Evolutionary conservation across 2,888 invertebrate species (phyloP), one percentile per base, ranked within the genome.

Genomic region (Apomyelois bistriatella): DNA sequence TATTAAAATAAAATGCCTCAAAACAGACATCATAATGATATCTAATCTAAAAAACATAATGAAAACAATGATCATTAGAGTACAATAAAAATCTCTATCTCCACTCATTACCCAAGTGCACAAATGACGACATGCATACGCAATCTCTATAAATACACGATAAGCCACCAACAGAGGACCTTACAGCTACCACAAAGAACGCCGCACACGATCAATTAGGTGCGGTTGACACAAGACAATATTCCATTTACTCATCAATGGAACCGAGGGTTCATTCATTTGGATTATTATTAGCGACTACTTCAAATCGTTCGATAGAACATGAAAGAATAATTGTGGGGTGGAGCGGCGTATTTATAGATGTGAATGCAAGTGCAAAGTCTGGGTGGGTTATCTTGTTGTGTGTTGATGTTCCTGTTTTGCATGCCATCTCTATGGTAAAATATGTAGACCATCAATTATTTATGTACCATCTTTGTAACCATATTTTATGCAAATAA

Each of bases 231-330:
- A 61, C 61, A 64, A 72, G 76, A 87, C 85, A 86, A 83, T 83
- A 77, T 66, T 56, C 72, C 83, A 70, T 80, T 79, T 67, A 68
- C 68, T 61, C 53, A 72, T 86, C 82, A 86, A 85, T 84, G 82
- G 76, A 58, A 58, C 68, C 72, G 77, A 68, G 65, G 67, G 64
- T 75, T 74, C 82, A 85, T 80, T 78, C 75, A 79, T 69, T 71
- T 66, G 66, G 65, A 57, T 62, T 72, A 74, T 77, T 81, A 76
- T 75, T 75, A 77, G 72, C 66, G 61, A 63, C 61, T 65, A 66
- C 67, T 71, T 72, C 67, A 77, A 73, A 79, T 77, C 78, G 71
- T 68, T 78, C 74, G 68, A 70, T 74, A 66, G 60, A 56, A 47
- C 55, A 67, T 69, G 68, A 71, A 68, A 64, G 68, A 60, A 72